Base-by-base conservation (phyloP, 2,797 vertebrate genomes). In the Cephalopachus bancanus region DNA sequence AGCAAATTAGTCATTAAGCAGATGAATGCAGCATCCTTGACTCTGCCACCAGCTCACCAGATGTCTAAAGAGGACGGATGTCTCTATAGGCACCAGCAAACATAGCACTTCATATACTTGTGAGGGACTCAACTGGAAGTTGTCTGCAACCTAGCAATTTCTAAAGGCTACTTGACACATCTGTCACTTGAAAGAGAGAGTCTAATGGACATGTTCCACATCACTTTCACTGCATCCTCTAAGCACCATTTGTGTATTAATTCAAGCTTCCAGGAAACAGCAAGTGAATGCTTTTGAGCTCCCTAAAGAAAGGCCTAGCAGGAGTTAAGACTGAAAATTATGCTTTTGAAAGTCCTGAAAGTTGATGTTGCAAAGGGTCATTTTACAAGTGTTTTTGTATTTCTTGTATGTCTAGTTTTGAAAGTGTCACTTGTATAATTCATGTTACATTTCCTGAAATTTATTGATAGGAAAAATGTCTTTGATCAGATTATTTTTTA, bases 161-260 rank as follows among this genome's bases (percentile, higher is more conserved):
- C 80, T 88, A 55, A 96, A 64, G 89, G 49, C 91, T 92, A 92
- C 94, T 88, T 16, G 84, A 94, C 87, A 87, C 93, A 96, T 79
- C 89, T 95, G 89, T 96, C 96, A 96, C 86, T 92, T 88, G 94
- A 94, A 89, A 94, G 71, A 94, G 74, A 85, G 53, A 72, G 11
- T 96, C 49, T 79, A 83, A 96, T 60, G 83, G 80, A 92, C 53
- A 51, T 2, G 55, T 12, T 91, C 64, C 60, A 57, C 12, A 12
- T 86, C 85, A 85, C 75, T 86, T 92, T 93, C 75, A 24, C 8
- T 19, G 4, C 17, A 33, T 83, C 84, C 67, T 90, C 33, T 80
- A 90, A 95, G 89, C 14, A 51, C 83, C 49, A 28, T 72, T 74
- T 88, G 24, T 83, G 11, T 44, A 67, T 76, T 93, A 91, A 91